phyloP scores from a whole-genome alignment of 2,888 invertebrate species.

The Drosophila emarginata region DNA sequence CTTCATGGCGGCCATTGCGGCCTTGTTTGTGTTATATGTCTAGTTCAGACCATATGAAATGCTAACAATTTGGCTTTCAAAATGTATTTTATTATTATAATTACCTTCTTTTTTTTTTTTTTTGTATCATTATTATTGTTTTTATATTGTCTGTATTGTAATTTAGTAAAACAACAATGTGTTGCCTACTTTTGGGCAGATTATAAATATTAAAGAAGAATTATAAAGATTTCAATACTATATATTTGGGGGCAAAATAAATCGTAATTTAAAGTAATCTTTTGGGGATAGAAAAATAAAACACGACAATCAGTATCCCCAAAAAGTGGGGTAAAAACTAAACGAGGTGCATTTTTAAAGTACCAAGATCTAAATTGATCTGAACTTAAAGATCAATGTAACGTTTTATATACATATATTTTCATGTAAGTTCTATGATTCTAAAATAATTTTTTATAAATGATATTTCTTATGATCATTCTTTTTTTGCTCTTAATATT shows the following conservation, averaged over 20 bases:
- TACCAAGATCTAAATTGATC: too few relatives aligned
- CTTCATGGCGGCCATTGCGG: conserved; percentile 80
- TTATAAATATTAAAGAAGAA: background rate
- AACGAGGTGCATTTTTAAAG: too few relatives aligned
- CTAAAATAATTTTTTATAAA: too few relatives aligned
- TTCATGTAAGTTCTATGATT: too few relatives aligned
- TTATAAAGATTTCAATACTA: background rate
- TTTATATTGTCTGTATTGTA: conserved; percentile 7
- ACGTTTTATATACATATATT: too few relatives aligned
- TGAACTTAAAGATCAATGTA: too few relatives aligned
- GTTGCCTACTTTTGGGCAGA: conserved; percentile 34
- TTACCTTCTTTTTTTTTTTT: background rate
- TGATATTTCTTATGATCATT: too few relatives aligned
- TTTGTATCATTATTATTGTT: conserved; percentile 1
- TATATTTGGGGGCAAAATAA: background rate
- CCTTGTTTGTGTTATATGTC: conserved; percentile 82
- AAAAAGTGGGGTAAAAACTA: too few relatives aligned
- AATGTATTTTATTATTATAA: conserved; percentile 4
- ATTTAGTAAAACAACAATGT: background rate
- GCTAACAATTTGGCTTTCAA: conserved; percentile 16
- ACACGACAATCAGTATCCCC: too few relatives aligned
- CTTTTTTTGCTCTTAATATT: too few relatives aligned
- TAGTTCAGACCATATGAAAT: conserved; percentile 38
- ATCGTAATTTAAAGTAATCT: background rate
- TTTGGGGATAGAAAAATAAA: background rate